A percentile compares a stretch with the other conserved stretches of the same genome.
phyloP scores from a whole-genome alignment of 2,888 invertebrate species.

The Epistrophe grossulariae region DNA sequence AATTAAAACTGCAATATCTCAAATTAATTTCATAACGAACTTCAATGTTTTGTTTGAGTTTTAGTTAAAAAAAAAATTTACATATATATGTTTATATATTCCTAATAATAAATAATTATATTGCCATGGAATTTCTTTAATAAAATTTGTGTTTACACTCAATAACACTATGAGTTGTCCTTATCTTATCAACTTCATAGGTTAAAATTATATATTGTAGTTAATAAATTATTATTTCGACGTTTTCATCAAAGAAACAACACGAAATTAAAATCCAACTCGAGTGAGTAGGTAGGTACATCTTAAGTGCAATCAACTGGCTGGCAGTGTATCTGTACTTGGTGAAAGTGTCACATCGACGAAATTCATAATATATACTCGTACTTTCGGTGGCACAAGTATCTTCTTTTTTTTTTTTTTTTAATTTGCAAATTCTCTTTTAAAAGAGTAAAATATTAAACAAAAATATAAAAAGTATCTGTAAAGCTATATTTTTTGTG shows the following conservation, averaged over 20 bases:
- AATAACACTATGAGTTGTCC: neutral
- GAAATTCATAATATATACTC: neutral
- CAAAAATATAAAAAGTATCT: neutral
- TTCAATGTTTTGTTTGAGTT: neutral
- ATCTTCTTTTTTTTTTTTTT: too few species aligned
- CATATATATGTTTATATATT: neutral
- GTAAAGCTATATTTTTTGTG: neutral
- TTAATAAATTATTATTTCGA: constrained; percentile 34
- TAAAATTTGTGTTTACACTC: constrained; percentile 1
- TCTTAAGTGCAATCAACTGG: constrained; percentile 25
- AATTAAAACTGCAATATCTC: neutral
- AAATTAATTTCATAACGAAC: constrained; percentile 26
- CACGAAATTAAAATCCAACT: neutral
- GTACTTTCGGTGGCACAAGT: neutral
- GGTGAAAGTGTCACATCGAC: constrained; percentile 43
- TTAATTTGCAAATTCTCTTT: constrained; percentile 25
- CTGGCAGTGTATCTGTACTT: constrained; percentile 27
- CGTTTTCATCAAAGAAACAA: constrained; percentile 17
- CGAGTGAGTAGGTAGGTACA: neutral
- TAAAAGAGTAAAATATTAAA: constrained; percentile 6
- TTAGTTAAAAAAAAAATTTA: neutral
- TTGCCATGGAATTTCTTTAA: neutral
- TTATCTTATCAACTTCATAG: constrained; percentile 28
- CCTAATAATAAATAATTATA: neutral
- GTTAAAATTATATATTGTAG: constrained; percentile 15